Base-by-base conservation (phyloP, 2,113 vertebrate species). In the Saguinus imperator region DNA sequence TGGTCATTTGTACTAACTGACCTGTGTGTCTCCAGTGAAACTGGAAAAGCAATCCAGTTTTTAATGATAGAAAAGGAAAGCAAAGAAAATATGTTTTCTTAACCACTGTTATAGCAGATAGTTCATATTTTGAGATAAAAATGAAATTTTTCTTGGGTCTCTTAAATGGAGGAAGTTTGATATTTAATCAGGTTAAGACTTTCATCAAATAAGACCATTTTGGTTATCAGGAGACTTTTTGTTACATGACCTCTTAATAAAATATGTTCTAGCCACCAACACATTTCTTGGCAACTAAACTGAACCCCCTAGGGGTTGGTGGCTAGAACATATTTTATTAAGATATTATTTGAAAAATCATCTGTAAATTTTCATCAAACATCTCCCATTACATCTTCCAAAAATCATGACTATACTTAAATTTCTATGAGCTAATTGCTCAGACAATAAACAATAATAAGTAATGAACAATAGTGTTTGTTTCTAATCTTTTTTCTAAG, bases 401-500 rank as follows among this genome's bases (percentile, higher is more conserved):
- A 66, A 89, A 84, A 9, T 55, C 1, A 16, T 43, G 37, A 82
- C 17, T 58, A 40, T 86, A 97, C 73, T 84, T 94, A 79, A 80
- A 92, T 97, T 96, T 40, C 21, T 97, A 70, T 76, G 52, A 85
- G 45, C 7, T 95, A 91, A 89, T 66, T 66, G 64, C 68, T 97
- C 88, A 52, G 21, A 86, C 92, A 94, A 85, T 84, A 96, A 94
- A 70, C 17, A 80, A 14, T 5, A 89, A 37, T 66, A 91, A 82
- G 43, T 64, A 95, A 97, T 40, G 37, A 98, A 93, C 40, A 84
- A 25, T 25, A 83, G 7, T 29, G 0, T 84, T 82, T 90, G 32
- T 86, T 93, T 89, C 80, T 85, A 61, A 90, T 17, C 70, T 96
- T 98, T 96, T 79, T 52, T 12, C 21, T 97, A 94, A 94, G 96